Evolutionary conservation across 2,113 vertebrate species (phyloP).

Genomic region (Dasyprocta punctata): DNA sequence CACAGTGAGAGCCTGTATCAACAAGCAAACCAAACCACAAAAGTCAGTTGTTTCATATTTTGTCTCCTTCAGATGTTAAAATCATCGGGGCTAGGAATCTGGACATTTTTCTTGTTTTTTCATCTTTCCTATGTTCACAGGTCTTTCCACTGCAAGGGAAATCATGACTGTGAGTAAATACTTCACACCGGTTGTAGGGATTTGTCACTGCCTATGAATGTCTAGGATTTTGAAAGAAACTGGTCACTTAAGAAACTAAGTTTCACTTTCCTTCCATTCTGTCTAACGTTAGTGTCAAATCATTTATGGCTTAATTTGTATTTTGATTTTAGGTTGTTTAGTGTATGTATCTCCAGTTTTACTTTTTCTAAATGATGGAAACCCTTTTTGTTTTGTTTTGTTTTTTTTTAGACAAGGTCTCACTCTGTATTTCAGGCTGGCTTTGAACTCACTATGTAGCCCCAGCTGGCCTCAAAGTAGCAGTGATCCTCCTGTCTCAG

Average conservation of each 20-base stretch:
- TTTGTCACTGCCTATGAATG: background rate
- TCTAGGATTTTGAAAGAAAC: background rate
- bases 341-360: background rate
- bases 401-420: background rate
- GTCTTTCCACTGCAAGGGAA: background rate
- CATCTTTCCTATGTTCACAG: background rate
- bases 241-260: background rate
- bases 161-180: background rate
- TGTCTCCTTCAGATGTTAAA: slow-evolving; percentile 4
- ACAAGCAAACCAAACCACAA: background rate
- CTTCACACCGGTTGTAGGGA: background rate
- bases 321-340: background rate
- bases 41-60: background rate
- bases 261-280: background rate
- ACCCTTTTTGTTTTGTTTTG: background rate
- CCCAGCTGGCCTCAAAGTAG: background rate
- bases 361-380: slow-evolving; percentile 19
- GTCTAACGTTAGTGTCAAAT: background rate
- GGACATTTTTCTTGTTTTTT: background rate
- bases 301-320: background rate
- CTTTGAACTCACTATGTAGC: background rate
- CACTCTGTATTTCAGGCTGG: background rate
- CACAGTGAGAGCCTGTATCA: background rate
- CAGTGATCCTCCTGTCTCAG: background rate
- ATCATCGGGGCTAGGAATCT: background rate